Base-by-base conservation (phyloP, 2,888 invertebrate species). In the Cantharis flavilabris region DNA sequence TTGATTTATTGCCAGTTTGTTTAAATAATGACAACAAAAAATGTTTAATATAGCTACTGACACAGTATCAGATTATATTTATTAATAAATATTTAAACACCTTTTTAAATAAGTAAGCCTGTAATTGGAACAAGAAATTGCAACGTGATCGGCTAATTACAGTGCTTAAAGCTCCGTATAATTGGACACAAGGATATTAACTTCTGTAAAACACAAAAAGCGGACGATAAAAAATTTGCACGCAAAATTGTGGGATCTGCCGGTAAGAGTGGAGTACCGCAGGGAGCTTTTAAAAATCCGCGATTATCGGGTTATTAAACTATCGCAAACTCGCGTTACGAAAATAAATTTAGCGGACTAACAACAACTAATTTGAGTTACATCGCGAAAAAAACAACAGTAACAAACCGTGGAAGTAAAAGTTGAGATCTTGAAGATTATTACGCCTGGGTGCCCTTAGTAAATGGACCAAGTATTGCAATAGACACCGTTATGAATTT, bases 31-130 rank as follows among this genome's bases (percentile, higher is more conserved):
- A 67, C 26, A 26, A 67, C 64, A 67, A 67, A 73, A 73, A 49
- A 71, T 64, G 26, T 18, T 62, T n/a, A 18, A n/a, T 30, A 71
- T 71, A 73, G 65, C 23, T 73, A 69, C 69, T 73, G 73, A 73
- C 69, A 73, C 62, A 73, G 73, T 73, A 65, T 33, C 67, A 14
- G 14, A 23, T 33, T 70, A 23, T 14, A 9, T 70, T 62, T 70
- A 62, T 70, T 70, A 49, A 16, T 16, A 30, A 20, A 18, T 18
- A 70, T 62, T 62, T 70, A 70, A 70, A 26, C 33, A 30, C 11
- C 62, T 70, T 70, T 70, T 70, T 20, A 62, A 26, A 26, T 70
- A 33, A 23, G 18, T 70, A 18, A 62, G 33, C 70, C 62, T 14
- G 62, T 62, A 26, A 26, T 30, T 69, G 30, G 14, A 49, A 49